These are phyloP conservation scores for Procavia capensis DNA, from an alignment of 2,113 vertebrate genomes.

Conservation along the genomic window DNA sequence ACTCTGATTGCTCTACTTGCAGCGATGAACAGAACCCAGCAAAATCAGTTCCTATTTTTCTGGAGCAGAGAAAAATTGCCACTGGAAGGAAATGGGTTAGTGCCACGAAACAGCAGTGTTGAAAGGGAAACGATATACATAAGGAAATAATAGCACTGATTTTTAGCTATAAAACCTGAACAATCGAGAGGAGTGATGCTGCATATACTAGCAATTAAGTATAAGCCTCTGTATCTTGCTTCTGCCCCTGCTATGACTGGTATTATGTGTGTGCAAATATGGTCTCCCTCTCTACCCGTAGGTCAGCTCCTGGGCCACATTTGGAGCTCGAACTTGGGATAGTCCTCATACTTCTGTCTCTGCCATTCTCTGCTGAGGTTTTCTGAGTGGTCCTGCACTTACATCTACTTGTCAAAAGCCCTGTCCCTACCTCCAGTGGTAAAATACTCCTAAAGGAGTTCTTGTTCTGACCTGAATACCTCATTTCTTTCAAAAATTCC, in stretches of 20 bases:
- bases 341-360: neutral
- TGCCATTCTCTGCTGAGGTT: neutral
- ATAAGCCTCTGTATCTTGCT: neutral
- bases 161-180: neutral
- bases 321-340: neutral
- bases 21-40: neutral
- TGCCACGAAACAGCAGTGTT: neutral
- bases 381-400: neutral
- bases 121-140: neutral
- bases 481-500: neutral
- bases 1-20: neutral
- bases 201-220: neutral
- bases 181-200: neutral
- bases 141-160: neutral
- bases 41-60: neutral
- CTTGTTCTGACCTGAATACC: neutral
- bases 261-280: neutral
- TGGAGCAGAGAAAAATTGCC: neutral
- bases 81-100: neutral
- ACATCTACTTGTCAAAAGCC: neutral
- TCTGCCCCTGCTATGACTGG: neutral
- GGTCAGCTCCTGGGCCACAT: neutral
- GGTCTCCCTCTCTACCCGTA: fast-evolving
- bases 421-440: neutral
- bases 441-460: neutral